Base-by-base conservation (phyloP, 2,888 invertebrate species). In the Pediacus dermestoides region DNA sequence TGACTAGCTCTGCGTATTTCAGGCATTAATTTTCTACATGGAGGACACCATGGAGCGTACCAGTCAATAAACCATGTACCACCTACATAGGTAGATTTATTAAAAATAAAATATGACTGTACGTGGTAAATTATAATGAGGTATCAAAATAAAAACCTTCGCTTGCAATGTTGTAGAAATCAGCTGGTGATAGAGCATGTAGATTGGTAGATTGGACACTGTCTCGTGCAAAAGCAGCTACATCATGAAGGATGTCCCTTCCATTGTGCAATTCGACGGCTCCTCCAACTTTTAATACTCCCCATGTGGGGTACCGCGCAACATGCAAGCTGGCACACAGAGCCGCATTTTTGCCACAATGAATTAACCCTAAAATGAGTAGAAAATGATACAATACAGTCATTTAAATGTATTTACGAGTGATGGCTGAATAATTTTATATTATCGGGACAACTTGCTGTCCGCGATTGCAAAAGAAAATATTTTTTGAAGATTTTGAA, bases 11-110 rank as follows among this genome's bases (percentile, higher is more conserved):
- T 78, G 6, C 84, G 71, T 42, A 83, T 70, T 68, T 84, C 82
- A 8, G 82, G 82, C 39, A 85, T 68, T 46, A 85, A 68, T 39
- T 74, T 71, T 67, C 81, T 74, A 57, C 86, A 87, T 1, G 85
- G 85, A 3, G 85, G 85, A 63, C 86, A 87, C 82, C 84, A 85
- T 54, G 85, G 85, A 1, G 85, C 82, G 64, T 81, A 85, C 74
- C 85, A 86, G 60, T 86, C 85, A 14, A 87, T 72, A 52, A 85
- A 77, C 81, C 82, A 84, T 1, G 70, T 65, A 33, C 55, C n/a
- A n/a, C n/a, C n/a, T n/a, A n/a, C n/a, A n/a, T n/a, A n/a, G n/a
- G n/a, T n/a, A n/a, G n/a, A n/a, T n/a, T n/a, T n/a, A n/a, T n/a
- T n/a, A n/a, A n/a, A n/a, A n/a, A n/a, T n/a, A n/a, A n/a, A n/a